Percentiles rank a stretch among this genome's conserved stretches.
These are phyloP conservation scores for Hirundichthys speculiger DNA, from an alignment of 2,113 vertebrate species.

Conservation along the genomic window DNA sequence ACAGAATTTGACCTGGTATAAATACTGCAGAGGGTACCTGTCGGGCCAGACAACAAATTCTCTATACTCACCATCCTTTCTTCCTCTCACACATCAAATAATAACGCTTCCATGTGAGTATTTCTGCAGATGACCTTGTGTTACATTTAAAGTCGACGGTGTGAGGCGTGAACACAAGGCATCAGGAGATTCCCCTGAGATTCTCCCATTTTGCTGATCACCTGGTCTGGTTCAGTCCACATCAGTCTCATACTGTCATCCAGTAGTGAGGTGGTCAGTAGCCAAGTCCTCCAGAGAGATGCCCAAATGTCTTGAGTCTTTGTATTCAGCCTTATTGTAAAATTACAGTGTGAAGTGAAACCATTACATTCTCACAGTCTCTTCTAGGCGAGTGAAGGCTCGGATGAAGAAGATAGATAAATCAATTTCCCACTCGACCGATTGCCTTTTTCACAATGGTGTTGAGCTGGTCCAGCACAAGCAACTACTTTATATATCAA, in stretches of 20 bases:
- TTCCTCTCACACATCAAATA: not conserved
- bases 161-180: not conserved
- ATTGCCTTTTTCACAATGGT: no score
- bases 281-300: not conserved
- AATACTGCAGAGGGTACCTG: slow-evolving; percentile 10
- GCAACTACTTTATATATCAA: no score
- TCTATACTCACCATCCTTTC: not conserved
- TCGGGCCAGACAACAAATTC: not conserved
- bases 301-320: not conserved
- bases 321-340: no score
- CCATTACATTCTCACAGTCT: no score
- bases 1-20: not conserved
- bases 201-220: not conserved
- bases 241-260: not conserved
- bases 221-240: not conserved
- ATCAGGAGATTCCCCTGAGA: no score
- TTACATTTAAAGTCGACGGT: not conserved
- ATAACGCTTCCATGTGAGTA: not conserved
- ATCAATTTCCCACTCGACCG: no score
- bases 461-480: no score
- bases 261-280: not conserved
- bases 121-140: slow-evolving; percentile 12
- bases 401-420: no score
- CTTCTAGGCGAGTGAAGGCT: no score
- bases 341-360: no score